Evolutionary conservation across 2,888 invertebrate species (phyloP).

Genomic region (Parnassius glacialis): DNA sequence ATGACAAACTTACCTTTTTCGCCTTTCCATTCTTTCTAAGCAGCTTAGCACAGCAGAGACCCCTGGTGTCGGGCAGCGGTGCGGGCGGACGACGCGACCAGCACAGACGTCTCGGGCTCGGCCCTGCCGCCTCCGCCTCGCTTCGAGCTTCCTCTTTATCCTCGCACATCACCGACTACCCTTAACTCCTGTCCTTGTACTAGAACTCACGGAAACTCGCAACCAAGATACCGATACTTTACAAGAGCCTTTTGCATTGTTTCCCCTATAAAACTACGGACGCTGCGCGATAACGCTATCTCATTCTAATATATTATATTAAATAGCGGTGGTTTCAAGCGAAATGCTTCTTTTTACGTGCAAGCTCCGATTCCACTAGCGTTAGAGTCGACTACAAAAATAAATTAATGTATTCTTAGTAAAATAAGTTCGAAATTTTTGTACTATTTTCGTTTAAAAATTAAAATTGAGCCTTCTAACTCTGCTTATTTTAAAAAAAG

Average conservation of each 20-base stretch:
- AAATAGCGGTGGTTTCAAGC: slow-evolving; percentile 51
- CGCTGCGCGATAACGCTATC: slow-evolving; percentile 60
- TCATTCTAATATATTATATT: slow-evolving; percentile 58
- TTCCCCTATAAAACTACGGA: slow-evolving; percentile 59
- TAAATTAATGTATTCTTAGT: slow-evolving; percentile 41
- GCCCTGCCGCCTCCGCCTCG: slow-evolving; percentile 54
- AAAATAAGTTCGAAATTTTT: slow-evolving; percentile 70
- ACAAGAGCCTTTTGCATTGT: slow-evolving; percentile 73
- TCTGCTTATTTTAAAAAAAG: slow-evolving; percentile 53
- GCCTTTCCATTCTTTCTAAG: slow-evolving; percentile 90
- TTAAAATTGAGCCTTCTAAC: slow-evolving; percentile 39
- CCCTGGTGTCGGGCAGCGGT: slow-evolving; percentile 85
- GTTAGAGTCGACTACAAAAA: slow-evolving; percentile 38
- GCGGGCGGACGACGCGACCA: slow-evolving; percentile 71
- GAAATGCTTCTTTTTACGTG: slow-evolving; percentile 40
- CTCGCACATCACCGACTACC: slow-evolving; percentile 65
- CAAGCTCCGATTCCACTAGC: slow-evolving; percentile 22
- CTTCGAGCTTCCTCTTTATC: slow-evolving; percentile 73
- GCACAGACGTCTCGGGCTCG: slow-evolving; percentile 64
- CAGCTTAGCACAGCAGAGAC: slow-evolving; percentile 90
- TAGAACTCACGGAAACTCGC: slow-evolving; percentile 58
- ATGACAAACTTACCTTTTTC: slow-evolving; percentile 83
- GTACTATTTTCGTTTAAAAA: slow-evolving; percentile 56
- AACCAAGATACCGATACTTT: slow-evolving; percentile 75
- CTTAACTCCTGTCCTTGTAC: slow-evolving; percentile 48